phyloP scores from a whole-genome alignment of 2,797 vertebrate genomes.

The Hydrolagus colliei region DNA sequence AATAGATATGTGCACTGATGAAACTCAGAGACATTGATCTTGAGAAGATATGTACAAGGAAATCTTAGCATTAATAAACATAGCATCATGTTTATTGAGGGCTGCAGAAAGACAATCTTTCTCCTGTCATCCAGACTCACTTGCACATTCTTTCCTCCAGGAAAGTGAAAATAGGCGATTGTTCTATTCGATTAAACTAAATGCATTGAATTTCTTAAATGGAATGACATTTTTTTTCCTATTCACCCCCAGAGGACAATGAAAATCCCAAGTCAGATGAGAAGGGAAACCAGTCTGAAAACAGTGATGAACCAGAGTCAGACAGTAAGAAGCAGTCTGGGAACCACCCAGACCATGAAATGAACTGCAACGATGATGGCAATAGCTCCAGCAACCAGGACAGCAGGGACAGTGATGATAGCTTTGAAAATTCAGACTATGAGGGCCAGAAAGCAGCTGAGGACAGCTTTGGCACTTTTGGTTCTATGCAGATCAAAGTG shows the following conservation, averaged over 20 bases:
- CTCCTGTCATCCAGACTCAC: neutral
- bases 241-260: constrained; percentile 70
- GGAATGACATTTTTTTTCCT: neutral
- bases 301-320: constrained; percentile 78
- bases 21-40: too few species aligned
- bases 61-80: too few species aligned
- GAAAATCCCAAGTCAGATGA: constrained; percentile 87
- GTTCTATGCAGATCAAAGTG: constrained; percentile 93
- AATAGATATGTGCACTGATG: too few species aligned
- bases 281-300: constrained; percentile 83
- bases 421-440: constrained; percentile 84
- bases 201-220: neutral
- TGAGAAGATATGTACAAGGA: too few species aligned
- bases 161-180: neutral
- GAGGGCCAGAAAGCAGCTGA: constrained; percentile 76
- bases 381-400: constrained; percentile 93
- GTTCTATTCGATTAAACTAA: neutral
- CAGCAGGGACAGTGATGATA: constrained; percentile 94
- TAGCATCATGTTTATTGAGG: neutral
- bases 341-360: constrained; percentile 79
- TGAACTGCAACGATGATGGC: constrained; percentile 84
- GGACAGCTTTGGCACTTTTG: constrained; percentile 67
- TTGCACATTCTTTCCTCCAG: neutral
- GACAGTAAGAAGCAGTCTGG: constrained; percentile 76
- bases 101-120: neutral